Evolutionary conservation across 1,140 invertebrate genomes (phyloP).

Genomic region (Sitobion miscanthi): DNA sequence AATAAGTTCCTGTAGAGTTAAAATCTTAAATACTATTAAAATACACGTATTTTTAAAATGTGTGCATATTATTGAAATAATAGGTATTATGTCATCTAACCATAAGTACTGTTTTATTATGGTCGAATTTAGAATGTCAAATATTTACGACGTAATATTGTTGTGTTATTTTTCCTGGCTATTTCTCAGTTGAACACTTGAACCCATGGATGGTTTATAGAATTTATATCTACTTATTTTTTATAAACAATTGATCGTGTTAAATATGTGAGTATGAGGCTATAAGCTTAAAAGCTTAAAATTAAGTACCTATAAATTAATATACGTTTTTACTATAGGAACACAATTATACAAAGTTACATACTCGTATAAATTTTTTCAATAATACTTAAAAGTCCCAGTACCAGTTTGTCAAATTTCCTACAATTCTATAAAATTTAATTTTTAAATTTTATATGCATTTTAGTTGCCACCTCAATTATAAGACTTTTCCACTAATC

Average conservation of each 20-base stretch:
- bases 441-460: no score
- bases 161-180: background rate
- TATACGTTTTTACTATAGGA: background rate
- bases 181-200: background rate
- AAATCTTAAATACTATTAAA: background rate
- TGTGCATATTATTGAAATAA: background rate
- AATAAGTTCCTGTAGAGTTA: background rate
- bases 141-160: background rate
- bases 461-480: no score
- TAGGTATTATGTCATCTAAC: background rate
- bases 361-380: background rate
- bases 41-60: background rate
- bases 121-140: background rate
- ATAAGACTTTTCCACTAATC: no score
- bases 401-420: no score
- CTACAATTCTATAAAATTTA: no score
- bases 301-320: background rate
- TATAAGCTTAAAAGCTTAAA: background rate
- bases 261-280: background rate
- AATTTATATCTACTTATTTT: background rate
- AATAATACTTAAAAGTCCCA: no score
- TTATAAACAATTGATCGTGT: background rate
- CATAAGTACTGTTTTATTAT: background rate
- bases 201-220: no score
- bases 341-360: background rate